Conservation (phyloP, 2,797 vertebrate genomes). For the Hirundo rustica region DNA sequence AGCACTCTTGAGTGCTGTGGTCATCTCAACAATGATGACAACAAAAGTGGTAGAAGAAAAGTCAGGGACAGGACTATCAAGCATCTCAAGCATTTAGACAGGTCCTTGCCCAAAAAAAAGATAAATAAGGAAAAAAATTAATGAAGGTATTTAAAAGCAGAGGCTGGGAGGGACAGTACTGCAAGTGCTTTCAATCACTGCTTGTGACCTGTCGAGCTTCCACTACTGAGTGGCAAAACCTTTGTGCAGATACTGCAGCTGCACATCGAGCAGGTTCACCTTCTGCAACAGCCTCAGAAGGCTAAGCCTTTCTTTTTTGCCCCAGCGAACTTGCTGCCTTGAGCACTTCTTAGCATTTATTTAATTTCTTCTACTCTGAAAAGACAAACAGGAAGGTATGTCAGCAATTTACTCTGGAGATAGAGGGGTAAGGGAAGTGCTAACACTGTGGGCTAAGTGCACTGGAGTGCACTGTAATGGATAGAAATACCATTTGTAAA, state of each 20-base stretch:
- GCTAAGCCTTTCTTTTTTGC: not conserved
- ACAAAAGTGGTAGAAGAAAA: not conserved
- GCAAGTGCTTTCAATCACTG: not conserved
- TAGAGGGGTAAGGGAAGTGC: not conserved
- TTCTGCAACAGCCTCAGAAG: not conserved
- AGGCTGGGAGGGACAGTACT: not conserved
- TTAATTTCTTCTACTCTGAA: not conserved
- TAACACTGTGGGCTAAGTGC: not conserved
- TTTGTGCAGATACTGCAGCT: not conserved
- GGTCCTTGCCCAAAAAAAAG: not conserved
- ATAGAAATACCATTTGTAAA: not conserved
- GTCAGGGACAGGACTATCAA: not conserved
- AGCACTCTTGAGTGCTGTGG: too few relatives aligned
- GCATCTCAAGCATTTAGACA: not conserved
- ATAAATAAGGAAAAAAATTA: not conserved
- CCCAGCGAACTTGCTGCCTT: not conserved
- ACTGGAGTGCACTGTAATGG: not conserved
- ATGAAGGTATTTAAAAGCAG: not conserved
- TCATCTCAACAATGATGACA: too few relatives aligned
- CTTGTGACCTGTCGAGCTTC: not conserved
- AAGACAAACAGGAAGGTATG: conserved; percentile 5
- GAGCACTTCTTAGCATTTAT: not conserved
- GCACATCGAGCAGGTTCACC: not conserved
- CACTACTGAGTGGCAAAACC: not conserved
- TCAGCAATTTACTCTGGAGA: not conserved